Evolutionary conservation across 2,797 vertebrate genomes (phyloP).

Genomic region (Platyrinchus mystaceus): DNA sequence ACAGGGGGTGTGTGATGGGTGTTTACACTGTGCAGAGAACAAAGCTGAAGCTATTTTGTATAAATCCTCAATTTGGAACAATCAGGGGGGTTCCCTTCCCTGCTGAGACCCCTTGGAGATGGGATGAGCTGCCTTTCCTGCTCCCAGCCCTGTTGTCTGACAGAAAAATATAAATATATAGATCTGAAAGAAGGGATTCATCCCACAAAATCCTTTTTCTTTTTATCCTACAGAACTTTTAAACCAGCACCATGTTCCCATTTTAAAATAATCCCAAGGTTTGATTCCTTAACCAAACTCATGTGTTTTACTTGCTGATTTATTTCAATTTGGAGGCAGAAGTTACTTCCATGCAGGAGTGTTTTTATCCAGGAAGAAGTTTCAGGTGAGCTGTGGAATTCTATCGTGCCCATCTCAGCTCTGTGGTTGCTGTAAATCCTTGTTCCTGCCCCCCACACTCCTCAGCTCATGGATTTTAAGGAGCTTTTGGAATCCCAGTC

Average conservation of each 20-base stretch:
- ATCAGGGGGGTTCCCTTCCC: constrained; percentile 5
- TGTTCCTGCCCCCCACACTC: not conserved
- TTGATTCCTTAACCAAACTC: not conserved
- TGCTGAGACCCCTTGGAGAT: not conserved
- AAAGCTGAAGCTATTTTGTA: constrained; percentile 69
- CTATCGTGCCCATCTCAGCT: not conserved
- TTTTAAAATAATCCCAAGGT: not conserved
- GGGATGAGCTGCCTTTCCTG: not conserved
- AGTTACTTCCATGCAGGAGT: not conserved
- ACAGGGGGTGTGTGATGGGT: constrained; percentile 24
- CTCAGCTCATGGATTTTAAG: not conserved
- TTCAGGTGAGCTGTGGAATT: not conserved
- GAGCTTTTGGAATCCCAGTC: not conserved
- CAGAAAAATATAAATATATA: not conserved
- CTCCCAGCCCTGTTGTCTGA: not conserved
- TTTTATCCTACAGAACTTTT: not conserved
- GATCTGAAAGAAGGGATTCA: not conserved
- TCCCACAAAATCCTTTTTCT: not conserved
- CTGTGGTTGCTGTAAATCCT: not conserved
- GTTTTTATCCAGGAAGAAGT: not conserved
- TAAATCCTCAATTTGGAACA: constrained; percentile 40
- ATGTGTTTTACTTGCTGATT: not conserved
- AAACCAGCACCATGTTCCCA: not conserved
- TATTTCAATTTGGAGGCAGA: not conserved
- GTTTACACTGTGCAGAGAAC: constrained; percentile 65